Percentiles rank a stretch among this genome's conserved stretches.
These are phyloP conservation scores for Aphis gossypii DNA, from an alignment of 1,140 invertebrate species.

Conservation along the genomic window DNA sequence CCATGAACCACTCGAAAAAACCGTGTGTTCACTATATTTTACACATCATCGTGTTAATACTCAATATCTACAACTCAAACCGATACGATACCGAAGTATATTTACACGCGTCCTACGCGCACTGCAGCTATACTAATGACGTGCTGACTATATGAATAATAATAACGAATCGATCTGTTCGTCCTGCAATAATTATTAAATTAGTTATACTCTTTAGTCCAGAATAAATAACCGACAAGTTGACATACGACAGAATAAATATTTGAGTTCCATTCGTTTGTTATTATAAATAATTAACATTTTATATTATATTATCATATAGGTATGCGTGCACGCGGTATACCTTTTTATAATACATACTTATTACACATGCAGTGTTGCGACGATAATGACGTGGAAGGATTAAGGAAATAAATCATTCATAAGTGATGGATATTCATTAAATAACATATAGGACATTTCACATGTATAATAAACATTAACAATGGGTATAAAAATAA, in stretches of 20 bases:
- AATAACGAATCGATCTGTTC: background rate
- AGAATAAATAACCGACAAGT: background rate
- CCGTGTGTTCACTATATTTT: background rate
- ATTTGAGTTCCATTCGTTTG: background rate
- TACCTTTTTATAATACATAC: background rate
- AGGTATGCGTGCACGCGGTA: background rate
- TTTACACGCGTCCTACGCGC: background rate
- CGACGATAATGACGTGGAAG: background rate
- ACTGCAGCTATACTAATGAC: background rate
- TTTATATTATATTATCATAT: background rate
- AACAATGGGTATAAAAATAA: background rate
- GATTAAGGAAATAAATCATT: background rate
- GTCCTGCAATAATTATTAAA: background rate
- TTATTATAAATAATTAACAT: background rate
- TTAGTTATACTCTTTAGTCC: background rate
- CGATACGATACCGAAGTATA: background rate
- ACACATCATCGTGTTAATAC: slow-evolving; percentile 7
- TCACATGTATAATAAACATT: background rate
- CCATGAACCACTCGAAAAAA: slow-evolving; percentile 7
- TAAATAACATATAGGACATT: background rate
- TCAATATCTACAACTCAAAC: background rate
- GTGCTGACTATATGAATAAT: background rate
- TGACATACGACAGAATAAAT: background rate
- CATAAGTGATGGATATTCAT: background rate
- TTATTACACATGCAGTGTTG: background rate